These are phyloP conservation scores for Natrix natrix DNA, from an alignment of 2,797 vertebrate genomes.

Conservation along the genomic window DNA sequence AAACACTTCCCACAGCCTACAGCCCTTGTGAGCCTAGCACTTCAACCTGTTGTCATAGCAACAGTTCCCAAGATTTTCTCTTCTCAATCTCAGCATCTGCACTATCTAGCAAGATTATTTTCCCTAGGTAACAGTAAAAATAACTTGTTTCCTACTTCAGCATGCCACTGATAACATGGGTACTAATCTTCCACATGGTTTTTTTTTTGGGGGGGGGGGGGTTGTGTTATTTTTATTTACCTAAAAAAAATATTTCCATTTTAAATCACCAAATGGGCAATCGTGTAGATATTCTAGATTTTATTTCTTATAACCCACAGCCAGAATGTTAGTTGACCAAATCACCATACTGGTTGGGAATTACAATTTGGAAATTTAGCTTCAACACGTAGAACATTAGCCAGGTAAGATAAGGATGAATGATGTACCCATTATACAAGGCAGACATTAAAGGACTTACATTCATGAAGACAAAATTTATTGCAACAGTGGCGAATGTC, in stretches of 20 bases:
- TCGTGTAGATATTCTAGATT: neutral
- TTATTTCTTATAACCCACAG: neutral
- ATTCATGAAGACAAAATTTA: neutral
- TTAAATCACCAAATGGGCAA: neutral
- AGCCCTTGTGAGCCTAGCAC: neutral
- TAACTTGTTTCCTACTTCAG: neutral
- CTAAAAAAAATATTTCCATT: neutral
- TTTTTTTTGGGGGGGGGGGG: too few relatives aligned
- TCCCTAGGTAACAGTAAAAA: neutral
- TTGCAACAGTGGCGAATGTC: neutral
- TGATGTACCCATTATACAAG: neutral
- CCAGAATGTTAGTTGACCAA: neutral
- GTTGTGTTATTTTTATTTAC: neutral
- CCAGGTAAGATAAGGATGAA: neutral
- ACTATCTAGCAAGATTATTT: neutral
- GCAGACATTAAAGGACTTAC: neutral
- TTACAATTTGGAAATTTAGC: neutral
- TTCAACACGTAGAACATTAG: neutral
- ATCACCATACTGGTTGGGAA: neutral
- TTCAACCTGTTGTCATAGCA: neutral
- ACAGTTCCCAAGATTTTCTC: neutral
- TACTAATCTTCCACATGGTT: neutral
- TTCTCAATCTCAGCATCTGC: neutral
- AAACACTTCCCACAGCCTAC: neutral
- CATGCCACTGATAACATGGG: neutral